phyloP scores from a whole-genome alignment of 1,140 invertebrate genomes.

The Artemia franciscana region DNA sequence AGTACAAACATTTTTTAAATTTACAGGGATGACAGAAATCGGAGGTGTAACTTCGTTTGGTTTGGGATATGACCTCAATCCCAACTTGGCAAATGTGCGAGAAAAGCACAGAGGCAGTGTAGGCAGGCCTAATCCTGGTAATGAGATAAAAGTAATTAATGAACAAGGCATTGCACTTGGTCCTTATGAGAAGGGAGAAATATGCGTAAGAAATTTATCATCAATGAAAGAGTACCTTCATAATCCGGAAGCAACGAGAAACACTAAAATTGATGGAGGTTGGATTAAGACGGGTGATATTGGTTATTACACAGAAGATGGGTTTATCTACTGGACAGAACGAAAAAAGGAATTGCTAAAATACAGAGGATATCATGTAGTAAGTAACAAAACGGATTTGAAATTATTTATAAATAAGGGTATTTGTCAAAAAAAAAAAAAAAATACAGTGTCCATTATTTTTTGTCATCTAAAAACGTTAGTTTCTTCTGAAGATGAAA shows the following conservation, averaged over 20 bases:
- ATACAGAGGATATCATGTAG: constrained; percentile 27
- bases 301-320: constrained; percentile 30
- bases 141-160: neutral
- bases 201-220: neutral
- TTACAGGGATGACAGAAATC: neutral
- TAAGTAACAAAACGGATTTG: too few species aligned
- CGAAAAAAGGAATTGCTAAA: constrained; percentile 37
- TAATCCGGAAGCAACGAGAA: constrained; percentile 22
- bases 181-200: neutral
- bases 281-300: constrained; percentile 43
- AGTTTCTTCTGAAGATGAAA: too few species aligned
- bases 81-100: neutral
- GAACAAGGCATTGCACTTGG: neutral
- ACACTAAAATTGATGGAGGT: constrained; percentile 26
- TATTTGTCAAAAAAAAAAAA: too few species aligned
- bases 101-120: neutral
- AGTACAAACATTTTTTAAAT: too few species aligned
- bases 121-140: neutral
- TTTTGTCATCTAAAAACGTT: too few species aligned
- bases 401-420: too few species aligned
- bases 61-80: too few species aligned
- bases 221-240: constrained; percentile 24
- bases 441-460: neutral
- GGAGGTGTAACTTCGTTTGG: neutral
- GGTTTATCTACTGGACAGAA: constrained; percentile 29